phyloP scores from a whole-genome alignment of 1,140 invertebrate species.

The Coptotermes formosanus region DNA sequence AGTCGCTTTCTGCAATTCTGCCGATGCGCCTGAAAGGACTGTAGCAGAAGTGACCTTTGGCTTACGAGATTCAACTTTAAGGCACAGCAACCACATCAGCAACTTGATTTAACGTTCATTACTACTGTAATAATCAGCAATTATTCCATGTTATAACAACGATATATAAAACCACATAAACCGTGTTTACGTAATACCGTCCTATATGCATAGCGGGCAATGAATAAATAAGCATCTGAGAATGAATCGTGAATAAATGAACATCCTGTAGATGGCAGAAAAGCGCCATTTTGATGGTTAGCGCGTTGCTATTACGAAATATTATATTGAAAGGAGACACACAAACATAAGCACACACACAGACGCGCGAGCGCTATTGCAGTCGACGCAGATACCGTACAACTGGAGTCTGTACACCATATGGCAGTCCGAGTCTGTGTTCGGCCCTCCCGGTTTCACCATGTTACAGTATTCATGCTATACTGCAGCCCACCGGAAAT shows the following conservation, averaged over 20 bases:
- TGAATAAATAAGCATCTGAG: not conserved
- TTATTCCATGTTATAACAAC: not conserved
- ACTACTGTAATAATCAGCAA: not conserved
- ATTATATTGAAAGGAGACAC: not conserved
- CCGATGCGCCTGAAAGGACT: too few species aligned
- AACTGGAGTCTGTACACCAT: not conserved
- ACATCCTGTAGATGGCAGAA: not conserved
- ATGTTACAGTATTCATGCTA: not conserved
- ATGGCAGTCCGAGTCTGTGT: not conserved
- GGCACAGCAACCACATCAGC: too few species aligned
- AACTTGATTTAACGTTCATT: too few species aligned
- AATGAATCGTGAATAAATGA: not conserved
- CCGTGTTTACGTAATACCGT: not conserved
- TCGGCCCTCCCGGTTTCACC: too few species aligned
- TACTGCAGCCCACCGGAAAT: too few species aligned
- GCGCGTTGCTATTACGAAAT: not conserved
- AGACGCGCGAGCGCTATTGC: not conserved
- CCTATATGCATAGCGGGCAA: not conserved
- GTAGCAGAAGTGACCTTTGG: too few species aligned
- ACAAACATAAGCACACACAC: not conserved
- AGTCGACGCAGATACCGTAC: not conserved
- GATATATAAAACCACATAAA: too few species aligned
- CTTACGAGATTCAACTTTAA: too few species aligned
- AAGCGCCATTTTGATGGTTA: not conserved
- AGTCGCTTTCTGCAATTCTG: too few species aligned